Conservation (phyloP, 2,888 invertebrate genomes). For the Zaprionus obscuricornis region DNA sequence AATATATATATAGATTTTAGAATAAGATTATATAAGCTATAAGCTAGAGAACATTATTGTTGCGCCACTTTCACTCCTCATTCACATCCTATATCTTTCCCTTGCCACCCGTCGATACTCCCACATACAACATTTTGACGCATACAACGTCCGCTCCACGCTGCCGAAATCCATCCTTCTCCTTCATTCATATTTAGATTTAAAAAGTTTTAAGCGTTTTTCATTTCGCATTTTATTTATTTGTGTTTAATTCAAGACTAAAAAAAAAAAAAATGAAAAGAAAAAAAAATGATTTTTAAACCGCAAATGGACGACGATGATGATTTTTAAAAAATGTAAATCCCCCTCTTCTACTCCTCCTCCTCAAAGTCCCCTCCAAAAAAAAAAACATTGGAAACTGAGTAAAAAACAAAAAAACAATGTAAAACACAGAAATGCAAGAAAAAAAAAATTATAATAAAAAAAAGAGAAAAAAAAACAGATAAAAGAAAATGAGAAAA, state of each 20-base stretch:
- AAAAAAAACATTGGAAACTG: constrained; percentile 1
- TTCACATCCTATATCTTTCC: background rate
- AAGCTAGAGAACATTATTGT: constrained; percentile 65
- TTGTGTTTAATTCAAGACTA: constrained; percentile 40
- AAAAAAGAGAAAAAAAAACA: constrained; percentile 17
- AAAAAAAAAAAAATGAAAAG: too few species aligned
- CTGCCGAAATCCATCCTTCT: background rate
- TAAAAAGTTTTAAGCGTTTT: constrained; percentile 27
- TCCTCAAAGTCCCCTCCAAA: too few species aligned
- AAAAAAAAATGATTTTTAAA: too few species aligned
- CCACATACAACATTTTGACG: background rate
- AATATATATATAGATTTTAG: too few species aligned
- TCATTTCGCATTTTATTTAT: constrained; percentile 56
- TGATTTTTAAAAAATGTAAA: constrained; percentile 61
- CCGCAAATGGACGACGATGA: too few species aligned
- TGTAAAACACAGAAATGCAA: constrained; percentile 24
- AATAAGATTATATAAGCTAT: constrained; percentile 61
- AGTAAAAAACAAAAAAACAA: background rate
- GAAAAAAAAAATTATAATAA: constrained; percentile 39
- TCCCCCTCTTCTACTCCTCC: too few species aligned
- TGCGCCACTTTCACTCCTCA: constrained; percentile 3
- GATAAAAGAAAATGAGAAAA: constrained; percentile 11
- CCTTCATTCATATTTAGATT: constrained; percentile 18
- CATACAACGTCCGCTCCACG: background rate
- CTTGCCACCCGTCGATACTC: background rate